phyloP scores from a whole-genome alignment of 2,113 vertebrate species.

The Mystacornis crossleyi region DNA sequence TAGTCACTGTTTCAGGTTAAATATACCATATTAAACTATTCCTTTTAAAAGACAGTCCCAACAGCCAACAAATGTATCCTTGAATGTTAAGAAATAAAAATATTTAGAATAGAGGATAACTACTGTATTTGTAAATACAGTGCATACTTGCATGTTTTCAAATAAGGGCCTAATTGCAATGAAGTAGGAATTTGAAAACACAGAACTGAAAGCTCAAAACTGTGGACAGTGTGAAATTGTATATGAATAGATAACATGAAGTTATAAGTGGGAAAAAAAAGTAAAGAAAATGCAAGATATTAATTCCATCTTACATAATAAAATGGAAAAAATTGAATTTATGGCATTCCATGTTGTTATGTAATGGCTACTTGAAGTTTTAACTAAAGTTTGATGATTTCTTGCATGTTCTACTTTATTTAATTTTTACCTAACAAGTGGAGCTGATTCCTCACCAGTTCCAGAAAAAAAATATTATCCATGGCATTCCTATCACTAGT shows the following conservation, averaged over 20 bases:
- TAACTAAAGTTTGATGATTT: background rate
- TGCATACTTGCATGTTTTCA: background rate
- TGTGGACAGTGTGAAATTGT: background rate
- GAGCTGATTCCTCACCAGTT: slow-evolving; percentile 3
- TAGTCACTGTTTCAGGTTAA: background rate
- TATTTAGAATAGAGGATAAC: background rate
- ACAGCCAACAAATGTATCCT: background rate
- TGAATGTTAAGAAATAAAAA: background rate
- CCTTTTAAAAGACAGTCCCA: background rate
- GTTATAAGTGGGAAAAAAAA: background rate
- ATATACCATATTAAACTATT: background rate
- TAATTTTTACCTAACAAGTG: slow-evolving; percentile 32
- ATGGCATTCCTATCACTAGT: background rate
- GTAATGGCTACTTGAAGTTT: background rate
- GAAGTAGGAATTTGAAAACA: background rate
- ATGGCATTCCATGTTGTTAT: background rate
- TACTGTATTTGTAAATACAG: background rate
- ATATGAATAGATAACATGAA: background rate
- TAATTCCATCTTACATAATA: slow-evolving; percentile 28
- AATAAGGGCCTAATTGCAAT: slow-evolving; percentile 12
- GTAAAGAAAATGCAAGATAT: background rate
- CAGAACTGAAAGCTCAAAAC: background rate
- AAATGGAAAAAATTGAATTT: slow-evolving; percentile 28
- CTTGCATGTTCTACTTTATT: slow-evolving; percentile 37
- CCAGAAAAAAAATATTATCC: background rate